Evolutionary conservation across 2,113 vertebrate species (phyloP).

Genomic region (human): DNA sequence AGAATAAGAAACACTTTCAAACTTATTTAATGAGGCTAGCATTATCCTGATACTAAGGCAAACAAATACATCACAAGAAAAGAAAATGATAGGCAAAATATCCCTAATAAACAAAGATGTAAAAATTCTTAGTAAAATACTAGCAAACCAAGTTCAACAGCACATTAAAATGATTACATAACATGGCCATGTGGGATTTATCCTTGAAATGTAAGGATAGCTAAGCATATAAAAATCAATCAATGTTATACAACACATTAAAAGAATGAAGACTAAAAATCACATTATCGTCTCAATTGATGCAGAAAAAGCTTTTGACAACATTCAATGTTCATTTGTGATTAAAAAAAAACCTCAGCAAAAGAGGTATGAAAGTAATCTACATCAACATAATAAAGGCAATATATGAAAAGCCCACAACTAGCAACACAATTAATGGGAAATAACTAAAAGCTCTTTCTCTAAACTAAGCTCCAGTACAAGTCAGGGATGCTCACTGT

Average conservation of each 20-base stretch:
- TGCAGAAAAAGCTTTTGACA: not conserved
- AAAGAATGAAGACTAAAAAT: not conserved
- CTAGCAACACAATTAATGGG: not conserved
- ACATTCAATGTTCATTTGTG: not conserved
- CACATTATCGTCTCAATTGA: not conserved
- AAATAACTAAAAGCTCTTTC: not conserved
- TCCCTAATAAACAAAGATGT: not conserved
- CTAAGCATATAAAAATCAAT: not conserved
- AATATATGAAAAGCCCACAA: too few species aligned
- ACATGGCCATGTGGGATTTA: not conserved
- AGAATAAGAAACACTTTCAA: not conserved
- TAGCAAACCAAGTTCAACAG: too few species aligned
- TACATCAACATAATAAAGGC: not conserved
- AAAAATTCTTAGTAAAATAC: too few species aligned
- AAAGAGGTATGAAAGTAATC: not conserved
- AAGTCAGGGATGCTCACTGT: not conserved
- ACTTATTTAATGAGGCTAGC: not conserved
- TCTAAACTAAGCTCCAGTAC: not conserved
- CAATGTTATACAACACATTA: not conserved
- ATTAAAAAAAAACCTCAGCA: not conserved
- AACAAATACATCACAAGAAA: not conserved
- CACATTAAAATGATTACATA: not conserved
- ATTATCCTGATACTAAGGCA: not conserved
- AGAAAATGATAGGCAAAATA: not conserved
- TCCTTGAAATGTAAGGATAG: not conserved